Base-by-base conservation (phyloP, 1,140 invertebrate species). In the Drosophila santomea region DNA sequence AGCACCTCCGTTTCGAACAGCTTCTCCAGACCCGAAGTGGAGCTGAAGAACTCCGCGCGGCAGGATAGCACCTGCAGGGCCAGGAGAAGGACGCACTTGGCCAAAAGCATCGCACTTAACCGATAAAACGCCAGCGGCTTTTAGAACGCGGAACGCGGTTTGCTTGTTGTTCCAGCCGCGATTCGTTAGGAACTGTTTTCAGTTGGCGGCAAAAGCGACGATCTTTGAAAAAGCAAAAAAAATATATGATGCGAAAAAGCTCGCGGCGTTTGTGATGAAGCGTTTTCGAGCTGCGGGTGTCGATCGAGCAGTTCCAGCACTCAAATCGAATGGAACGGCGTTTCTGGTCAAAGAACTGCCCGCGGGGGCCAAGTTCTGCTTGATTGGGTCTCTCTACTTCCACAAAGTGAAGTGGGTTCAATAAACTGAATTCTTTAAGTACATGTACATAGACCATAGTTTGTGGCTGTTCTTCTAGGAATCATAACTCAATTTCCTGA, bases 11-110 rank as follows among this genome's bases (percentile, higher is more conserved):
- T 98, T 80, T 96, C 94, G 8, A 98, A 93, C 8, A 98, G 93
- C 74, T 96, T 95, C 92, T 98, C 96, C 89, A 98, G 94, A 72
- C 98, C 97, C 5, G 95, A 96, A 69, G 98, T 94, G 5, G 97
- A 97, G 0, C 97, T 98, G 90, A 96, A 98, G 7, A 98, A 93
- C 91, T 98, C 89, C 0, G 41, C 83, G 44, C 35, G 58, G n/a
- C 35, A 51, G 14, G 39, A 36, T 25, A 55, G 7, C 8, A 78
- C 12, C 38, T 78, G 75, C 32, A 73, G 38, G 10, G 47, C 23
- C 14, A 64, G n/a, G 10, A 78, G n/a, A n/a, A 72, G 52, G 39
- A 74, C 14, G 28, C 43, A 50, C 50, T 44, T 44, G 2, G 32
- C 10, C 15, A 10, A 6, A 32, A 23, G 47, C 43, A 60, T 59